phyloP scores from a whole-genome alignment of 1,140 invertebrate genomes.

The Sipha flava region DNA sequence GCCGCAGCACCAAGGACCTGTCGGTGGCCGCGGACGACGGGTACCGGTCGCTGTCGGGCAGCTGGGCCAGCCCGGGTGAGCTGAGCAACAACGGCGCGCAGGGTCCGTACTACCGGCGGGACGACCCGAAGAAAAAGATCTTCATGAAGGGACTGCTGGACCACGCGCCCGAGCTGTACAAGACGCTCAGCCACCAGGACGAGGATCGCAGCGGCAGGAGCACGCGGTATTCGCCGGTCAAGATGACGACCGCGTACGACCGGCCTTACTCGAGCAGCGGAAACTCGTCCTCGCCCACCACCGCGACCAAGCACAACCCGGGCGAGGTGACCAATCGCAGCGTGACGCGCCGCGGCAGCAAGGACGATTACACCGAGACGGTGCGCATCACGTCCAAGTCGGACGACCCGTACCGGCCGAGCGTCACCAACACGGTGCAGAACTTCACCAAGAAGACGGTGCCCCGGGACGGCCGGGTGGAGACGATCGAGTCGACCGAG shows the following conservation, averaged over 20 bases:
- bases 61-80: slow-evolving; percentile 3
- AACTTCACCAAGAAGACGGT: slow-evolving; percentile 57
- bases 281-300: slow-evolving; percentile 40
- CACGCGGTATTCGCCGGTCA: slow-evolving; percentile 34
- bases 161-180: slow-evolving; percentile 64
- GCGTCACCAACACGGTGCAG: slow-evolving; percentile 58
- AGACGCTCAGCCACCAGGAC: slow-evolving; percentile 57
- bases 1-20: slow-evolving; percentile 66
- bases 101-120: background rate
- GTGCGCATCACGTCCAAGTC: slow-evolving; percentile 56
- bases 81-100: background rate
- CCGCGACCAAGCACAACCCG: slow-evolving; percentile 21
- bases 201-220: slow-evolving; percentile 39
- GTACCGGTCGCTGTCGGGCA: slow-evolving; percentile 29
- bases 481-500: slow-evolving; percentile 59
- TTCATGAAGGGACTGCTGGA: slow-evolving; percentile 63
- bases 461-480: slow-evolving; percentile 52
- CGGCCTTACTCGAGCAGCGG: slow-evolving; percentile 33
- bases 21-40: slow-evolving; percentile 43
- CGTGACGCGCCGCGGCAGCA: slow-evolving; percentile 51
- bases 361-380: slow-evolving; percentile 61
- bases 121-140: slow-evolving; percentile 44
- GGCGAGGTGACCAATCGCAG: slow-evolving; percentile 37
- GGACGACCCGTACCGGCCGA: slow-evolving; percentile 54
- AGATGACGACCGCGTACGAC: too few relatives aligned